A percentile compares a stretch with the other conserved stretches of the same genome.
These are phyloP conservation scores for Cinclus mexicanus DNA, from an alignment of 2,113 vertebrate genomes.

Conservation along the genomic window DNA sequence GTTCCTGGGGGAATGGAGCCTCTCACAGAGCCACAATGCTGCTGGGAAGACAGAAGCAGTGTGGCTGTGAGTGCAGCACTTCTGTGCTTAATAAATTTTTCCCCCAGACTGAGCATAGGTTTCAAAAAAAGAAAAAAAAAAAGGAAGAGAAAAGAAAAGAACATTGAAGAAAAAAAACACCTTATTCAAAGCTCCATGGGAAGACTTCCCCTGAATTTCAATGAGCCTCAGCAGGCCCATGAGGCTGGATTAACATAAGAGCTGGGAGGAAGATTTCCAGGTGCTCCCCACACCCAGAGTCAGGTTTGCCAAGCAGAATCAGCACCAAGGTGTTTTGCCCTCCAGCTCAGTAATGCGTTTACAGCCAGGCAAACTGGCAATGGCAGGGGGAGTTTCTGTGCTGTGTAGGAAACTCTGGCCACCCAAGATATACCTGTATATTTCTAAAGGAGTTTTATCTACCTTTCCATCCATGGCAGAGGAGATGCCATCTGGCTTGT, in stretches of 20 bases:
- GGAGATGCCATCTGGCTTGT: rapidly evolving
- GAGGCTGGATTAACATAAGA: background rate
- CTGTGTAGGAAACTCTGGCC: slow-evolving; percentile 6
- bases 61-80: background rate
- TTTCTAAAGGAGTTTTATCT: background rate
- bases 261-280: slow-evolving; percentile 32
- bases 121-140: background rate
- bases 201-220: slow-evolving; percentile 30
- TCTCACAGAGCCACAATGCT: rapidly evolving
- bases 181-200: background rate
- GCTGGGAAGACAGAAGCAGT: background rate
- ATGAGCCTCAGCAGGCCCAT: background rate
- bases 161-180: background rate
- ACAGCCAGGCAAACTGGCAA: background rate
- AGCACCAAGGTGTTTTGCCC: background rate
- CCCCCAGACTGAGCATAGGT: background rate
- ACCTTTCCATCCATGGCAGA: background rate
- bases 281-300: slow-evolving; percentile 13
- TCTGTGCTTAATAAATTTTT: slow-evolving; percentile 26
- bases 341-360: background rate
- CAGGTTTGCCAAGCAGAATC: slow-evolving; percentile 21
- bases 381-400: background rate
- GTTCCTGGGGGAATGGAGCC: background rate
- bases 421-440: background rate
- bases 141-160: background rate